Base-by-base conservation (phyloP, 2,113 vertebrate species). In the Anas platyrhynchos region DNA sequence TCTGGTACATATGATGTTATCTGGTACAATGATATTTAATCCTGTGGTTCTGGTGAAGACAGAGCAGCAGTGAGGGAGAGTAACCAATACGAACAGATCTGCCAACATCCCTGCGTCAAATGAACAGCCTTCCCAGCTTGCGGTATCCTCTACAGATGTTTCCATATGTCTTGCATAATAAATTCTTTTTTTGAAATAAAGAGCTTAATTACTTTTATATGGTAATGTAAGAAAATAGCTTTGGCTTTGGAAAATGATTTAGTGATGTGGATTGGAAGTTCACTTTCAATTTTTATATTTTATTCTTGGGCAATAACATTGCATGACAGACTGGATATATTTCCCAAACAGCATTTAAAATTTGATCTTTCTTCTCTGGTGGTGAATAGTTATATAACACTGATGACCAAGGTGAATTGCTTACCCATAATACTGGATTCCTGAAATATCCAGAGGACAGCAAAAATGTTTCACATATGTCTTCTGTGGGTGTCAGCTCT, bases 131-230 rank as follows among this genome's bases (percentile, higher is more conserved):
- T 82, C 68, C 38, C 69, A 96, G 88, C 61, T 93, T 94, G 80
- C 65, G 73, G 85, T 81, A 75, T 88, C 56, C 65, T 96, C 76
- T 83, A 11, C 55, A 93, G 89, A 85, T 94, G 38, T 83, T 94
- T 90, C 89, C 87, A 75, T 90, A 43, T 93, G 82, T 83, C 76
- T 83, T 78, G 43, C 43, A 48, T 91, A 76, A 82, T 59, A 61
- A 75, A 78, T 32, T 50, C 1, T 38, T 86, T 41, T 74, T 82
- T 82, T 81, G 0, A 63, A 88, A 80, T 80, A 34, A 80, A 66
- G 11, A 18, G 1, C 0, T 0, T 50, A 32, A 43, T 82, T 92
- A 29, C 68, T 92, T 86, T 79, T 81, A 23, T 63, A 61, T 63
- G 8, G 27, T 41, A 69, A 55, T 50, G 1, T 21, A 66, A 68